Conservation (phyloP, 2,113 vertebrate species). For the Echinops telfairi region DNA sequence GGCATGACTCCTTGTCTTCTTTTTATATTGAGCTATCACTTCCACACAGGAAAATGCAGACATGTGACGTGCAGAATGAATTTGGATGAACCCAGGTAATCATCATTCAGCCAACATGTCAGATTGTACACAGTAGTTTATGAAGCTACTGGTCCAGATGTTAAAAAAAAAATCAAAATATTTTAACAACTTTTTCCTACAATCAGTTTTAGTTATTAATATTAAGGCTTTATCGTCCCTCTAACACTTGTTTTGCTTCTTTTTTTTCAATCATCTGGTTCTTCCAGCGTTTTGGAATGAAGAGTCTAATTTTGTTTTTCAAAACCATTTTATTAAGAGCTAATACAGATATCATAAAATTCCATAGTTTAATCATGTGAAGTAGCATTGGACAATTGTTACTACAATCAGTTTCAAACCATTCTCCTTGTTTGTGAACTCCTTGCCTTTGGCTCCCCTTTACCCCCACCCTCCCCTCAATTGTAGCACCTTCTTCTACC, state of each 20-base stretch:
- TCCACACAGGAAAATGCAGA: not conserved
- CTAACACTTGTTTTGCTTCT: not conserved
- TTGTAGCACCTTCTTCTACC: not conserved
- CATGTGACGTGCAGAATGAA: too few relatives aligned
- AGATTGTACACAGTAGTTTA: not conserved
- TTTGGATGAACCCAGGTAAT: not conserved
- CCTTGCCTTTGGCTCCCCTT: too few relatives aligned
- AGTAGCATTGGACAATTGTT: too few relatives aligned
- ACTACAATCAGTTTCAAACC: too few relatives aligned
- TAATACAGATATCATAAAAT: too few relatives aligned
- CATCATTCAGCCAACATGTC: not conserved
- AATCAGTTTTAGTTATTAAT: not conserved
- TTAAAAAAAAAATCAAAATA: not conserved
- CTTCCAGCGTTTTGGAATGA: not conserved
- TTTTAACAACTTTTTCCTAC: not conserved
- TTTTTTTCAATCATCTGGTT: not conserved
- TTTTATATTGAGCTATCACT: not conserved
- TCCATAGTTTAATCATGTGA: too few relatives aligned
- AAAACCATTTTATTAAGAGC: too few relatives aligned
- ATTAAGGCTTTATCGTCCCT: not conserved
- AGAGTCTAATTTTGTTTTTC: not conserved
- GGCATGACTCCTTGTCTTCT: not conserved
- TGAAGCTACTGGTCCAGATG: not conserved
- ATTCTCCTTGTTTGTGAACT: too few relatives aligned
- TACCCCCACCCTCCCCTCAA: too few relatives aligned